Base-by-base conservation (phyloP, 2,888 invertebrate genomes). In the Hypercompe scribonia region DNA sequence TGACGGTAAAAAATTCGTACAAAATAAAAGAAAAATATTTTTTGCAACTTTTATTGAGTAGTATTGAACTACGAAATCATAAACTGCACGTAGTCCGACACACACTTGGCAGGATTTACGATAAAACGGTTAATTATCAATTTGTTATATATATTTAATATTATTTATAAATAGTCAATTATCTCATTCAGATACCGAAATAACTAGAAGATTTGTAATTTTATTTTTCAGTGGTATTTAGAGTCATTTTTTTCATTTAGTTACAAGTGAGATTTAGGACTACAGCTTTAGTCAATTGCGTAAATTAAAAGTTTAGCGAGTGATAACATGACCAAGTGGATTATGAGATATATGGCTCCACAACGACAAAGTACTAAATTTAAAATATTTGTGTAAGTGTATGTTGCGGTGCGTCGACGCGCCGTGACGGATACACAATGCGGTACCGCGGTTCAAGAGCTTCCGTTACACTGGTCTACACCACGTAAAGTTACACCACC, bases 401-500 rank as follows among this genome's bases (percentile, higher is more conserved):
- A 3, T 24, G 58, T 78, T 81, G 83, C 73, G 82, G 82, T 84
- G 85, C 73, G 82, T 79, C 84, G 84, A 73, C 80, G 74, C 81
- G 81, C 79, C 87, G 87, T 87, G 89, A 88, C 88, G 88, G 83
- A 42, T 65, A 79, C 84, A 89, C 90, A 89, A 89, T 87, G 85
- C 84, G 87, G 84, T 82, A 84, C 81, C 85, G 77, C 54, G 61
- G 68, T 67, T 68, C 75, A 66, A 72, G 74, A 84, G 88, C 89
- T 90, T 90, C 89, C 90, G 90, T 90, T 90, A 90, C 85, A 85
- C 80, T 77, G 84, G 75, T 78, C 77, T 71, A 61, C 75, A 73
- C 76, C 78, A 74, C 77, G 90, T 90, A 92, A 92, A 78, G 85
- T 88, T 85, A 92, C 89, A 92, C 91, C 90, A 85, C 71, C 79